phyloP scores from a whole-genome alignment of 2,888 invertebrate genomes.

The Netelia melanura region DNA sequence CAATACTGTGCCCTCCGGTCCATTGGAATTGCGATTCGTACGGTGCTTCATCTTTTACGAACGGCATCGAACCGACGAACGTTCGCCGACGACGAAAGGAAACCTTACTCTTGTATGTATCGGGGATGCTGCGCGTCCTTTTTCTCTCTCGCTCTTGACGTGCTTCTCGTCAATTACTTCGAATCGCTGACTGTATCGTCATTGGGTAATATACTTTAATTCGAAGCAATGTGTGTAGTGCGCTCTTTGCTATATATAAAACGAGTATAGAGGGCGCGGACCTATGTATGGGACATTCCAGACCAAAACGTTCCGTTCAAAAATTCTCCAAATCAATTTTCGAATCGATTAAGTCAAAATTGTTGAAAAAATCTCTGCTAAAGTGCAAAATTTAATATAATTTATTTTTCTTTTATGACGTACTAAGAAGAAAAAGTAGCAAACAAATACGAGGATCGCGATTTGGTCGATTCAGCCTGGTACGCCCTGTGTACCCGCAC shows the following conservation, averaged over 20 bases:
- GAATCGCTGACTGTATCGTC: constrained; percentile 50
- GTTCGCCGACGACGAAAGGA: background rate
- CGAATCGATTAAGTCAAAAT: too few relatives aligned
- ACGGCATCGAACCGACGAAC: constrained; percentile 36
- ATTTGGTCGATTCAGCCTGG: too few relatives aligned
- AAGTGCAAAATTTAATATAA: too few relatives aligned
- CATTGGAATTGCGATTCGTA: constrained; percentile 46
- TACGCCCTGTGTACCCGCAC: constrained; percentile 10
- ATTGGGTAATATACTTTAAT: constrained; percentile 59
- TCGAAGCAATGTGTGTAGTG: constrained; percentile 39
- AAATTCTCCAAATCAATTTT: too few relatives aligned
- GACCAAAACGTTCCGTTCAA: too few relatives aligned
- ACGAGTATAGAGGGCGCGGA: background rate
- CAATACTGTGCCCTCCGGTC: constrained; percentile 9
- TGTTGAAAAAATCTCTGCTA: too few relatives aligned
- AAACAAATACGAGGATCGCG: too few relatives aligned
- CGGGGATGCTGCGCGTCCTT: constrained; percentile 11
- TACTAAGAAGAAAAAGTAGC: background rate
- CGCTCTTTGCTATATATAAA: background rate
- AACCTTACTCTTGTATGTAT: background rate
- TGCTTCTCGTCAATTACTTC: constrained; percentile 57
- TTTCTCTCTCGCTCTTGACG: constrained; percentile 3
- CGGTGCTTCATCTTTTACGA: constrained; percentile 5
- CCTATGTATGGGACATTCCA: background rate
- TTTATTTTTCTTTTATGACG: too few relatives aligned